A percentile compares a stretch with the other conserved stretches of the same genome.
phyloP scores from a whole-genome alignment of 92 coral and sea anemone genomes.

The Phenganax marumi region DNA sequence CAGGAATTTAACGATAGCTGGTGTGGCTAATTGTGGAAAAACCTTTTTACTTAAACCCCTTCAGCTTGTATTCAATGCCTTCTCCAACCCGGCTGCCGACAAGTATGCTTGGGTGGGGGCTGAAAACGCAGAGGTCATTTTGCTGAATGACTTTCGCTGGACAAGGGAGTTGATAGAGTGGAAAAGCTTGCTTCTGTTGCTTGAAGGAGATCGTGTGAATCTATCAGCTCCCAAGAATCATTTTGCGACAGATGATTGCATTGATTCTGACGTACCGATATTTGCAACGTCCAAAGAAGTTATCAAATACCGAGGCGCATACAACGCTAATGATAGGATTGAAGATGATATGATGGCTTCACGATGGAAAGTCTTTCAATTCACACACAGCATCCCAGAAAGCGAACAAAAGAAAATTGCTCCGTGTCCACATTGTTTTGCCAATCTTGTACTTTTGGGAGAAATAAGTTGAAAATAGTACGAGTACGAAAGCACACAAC shows the following conservation, averaged over 20 bases:
- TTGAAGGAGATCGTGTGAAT: constrained; percentile 51
- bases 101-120: constrained; percentile 55
- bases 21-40: constrained; percentile 44
- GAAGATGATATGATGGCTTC: constrained; percentile 4
- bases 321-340: neutral
- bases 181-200: constrained; percentile 51
- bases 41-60: constrained; percentile 42
- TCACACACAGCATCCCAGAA: constrained; percentile 20
- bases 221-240: constrained; percentile 52
- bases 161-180: constrained; percentile 39
- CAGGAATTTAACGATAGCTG: too few species aligned
- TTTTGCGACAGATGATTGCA: constrained; percentile 37
- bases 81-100: constrained; percentile 46
- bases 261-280: constrained; percentile 3
- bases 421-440: neutral
- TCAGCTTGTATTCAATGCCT: constrained; percentile 18
- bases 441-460: too few species aligned
- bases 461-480: too few species aligned
- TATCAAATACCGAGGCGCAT: constrained; percentile 21
- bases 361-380: constrained; percentile 19
- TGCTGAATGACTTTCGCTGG: constrained; percentile 53
- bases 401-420: neutral
- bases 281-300: constrained; percentile 28
- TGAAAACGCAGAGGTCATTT: constrained; percentile 44
- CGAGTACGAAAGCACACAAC: too few species aligned